Base-by-base conservation (phyloP, 1,140 invertebrate genomes). In the Caenorhabditis tropicalis region DNA sequence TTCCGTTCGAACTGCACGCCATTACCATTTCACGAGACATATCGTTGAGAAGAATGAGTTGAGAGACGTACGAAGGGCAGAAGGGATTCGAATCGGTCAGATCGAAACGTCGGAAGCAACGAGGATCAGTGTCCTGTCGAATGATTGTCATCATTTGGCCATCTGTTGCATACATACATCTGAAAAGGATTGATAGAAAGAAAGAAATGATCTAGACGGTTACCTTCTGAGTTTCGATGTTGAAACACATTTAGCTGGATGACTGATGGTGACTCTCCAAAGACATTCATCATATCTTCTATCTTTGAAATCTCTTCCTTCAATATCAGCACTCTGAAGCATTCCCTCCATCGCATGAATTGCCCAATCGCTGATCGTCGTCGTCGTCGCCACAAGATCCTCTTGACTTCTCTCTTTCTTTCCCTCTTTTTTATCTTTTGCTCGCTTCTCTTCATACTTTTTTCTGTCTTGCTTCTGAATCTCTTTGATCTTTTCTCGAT, bases 1-100 rank as follows among this genome's bases (percentile, higher is more conserved):
- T 39, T 4, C 89, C 89, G 70, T 91, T 87, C 6, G 74, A 29
- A 4, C 88, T 83, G 19, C 89, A 88, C 24, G 87, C 85, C 31
- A 90, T 82, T 9, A 90, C 49, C 65, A 90, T 21, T 86, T 90
- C 89, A n/a, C 88, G 87, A 27, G 90, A 89, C 80, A 86, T 70
- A 21, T 82, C 88, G 74, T 90, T 90, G n/a, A 85, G 86, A 15
- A 88, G 81, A 82, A 91, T 88, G 9, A 90, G 29, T 70, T 90
- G 87, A 27, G 85, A 85, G 24, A 90, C 48, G 3, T 74, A 24
- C n/a, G 90, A 88, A 48, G 88, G 48, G 29, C 89, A 82, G 21
- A 86, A 29, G 16, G 27, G 79, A 27, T 86, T 56, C 15, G 10
- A 19, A 27, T 39, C n/a, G 15, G 33, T 39, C 31, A 83, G 56